Evolutionary conservation across 2,797 vertebrate species (phyloP), one percentile per base, ranked within the genome.

Genomic region (Poeciliopsis presidionis): DNA sequence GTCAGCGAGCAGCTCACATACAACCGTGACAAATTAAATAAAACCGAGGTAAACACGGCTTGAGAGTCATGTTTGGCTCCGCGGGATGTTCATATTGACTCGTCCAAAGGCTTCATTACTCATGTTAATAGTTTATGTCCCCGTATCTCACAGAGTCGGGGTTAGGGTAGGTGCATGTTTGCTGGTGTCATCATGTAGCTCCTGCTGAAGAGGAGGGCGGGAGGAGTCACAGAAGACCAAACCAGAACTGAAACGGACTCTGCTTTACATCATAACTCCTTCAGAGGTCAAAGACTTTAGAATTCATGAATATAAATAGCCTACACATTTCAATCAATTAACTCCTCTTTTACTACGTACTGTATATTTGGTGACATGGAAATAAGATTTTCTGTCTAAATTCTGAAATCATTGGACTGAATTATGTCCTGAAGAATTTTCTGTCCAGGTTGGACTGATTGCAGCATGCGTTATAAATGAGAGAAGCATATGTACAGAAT

Each of bases 11-110:
- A 53, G 76, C 72, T 84, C 22, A 45, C 36, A 63, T 78, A 71
- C 51, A 77, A 14, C 81, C 81, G 77, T 87, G 81, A 87, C 74
- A 84, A 86, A 90, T 73, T 43, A 61, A 43, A 59, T 84, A 65
- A 70, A 84, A 80, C 74, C 45, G 72, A 81, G 51, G 72, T 76
- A 74, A 85, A 89, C 73, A 78, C 86, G 61, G 57, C 81, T 46
- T 75, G 45, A 71, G 73, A 74, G 61, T 78, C 51, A 25, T 18
- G 22, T n/a, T 67, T 75, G 67, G 43, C 69, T 81, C 63, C 72
- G 71, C 72, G 22, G 81, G 63, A 81, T 67, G 73, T 84, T 84
- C 83, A 43, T 70, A 36, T 65, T 75, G 72, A 85, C 61, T 74
- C 49, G 2, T 72, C 33, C 30, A 22, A 49, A 70, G 72, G 46